Base-by-base conservation (phyloP, 2,113 vertebrate species). In the Origma solitaria region DNA sequence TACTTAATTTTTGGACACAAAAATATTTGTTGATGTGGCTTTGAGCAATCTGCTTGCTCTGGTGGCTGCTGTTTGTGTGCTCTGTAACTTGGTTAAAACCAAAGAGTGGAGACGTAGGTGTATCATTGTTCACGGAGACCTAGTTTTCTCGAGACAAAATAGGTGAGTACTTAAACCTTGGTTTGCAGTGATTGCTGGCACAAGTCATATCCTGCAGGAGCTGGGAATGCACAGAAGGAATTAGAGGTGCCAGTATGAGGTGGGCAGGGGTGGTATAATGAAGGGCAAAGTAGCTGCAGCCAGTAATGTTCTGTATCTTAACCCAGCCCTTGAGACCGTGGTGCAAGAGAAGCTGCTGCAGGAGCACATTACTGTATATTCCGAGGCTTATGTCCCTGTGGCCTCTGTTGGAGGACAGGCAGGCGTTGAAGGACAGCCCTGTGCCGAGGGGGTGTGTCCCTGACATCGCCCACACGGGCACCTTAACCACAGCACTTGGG, bases 401-500 rank as follows among this genome's bases (percentile, higher is more conserved):
- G 51, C 27, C 58, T 44, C 30, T 78, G 51, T 1, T 3, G 2
- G 54, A 38, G 58, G 57, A 17, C 35, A 15, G 49, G 15, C 2
- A 1, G 21, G 50, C 1, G 2, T 51, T 40, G 84, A 44, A 91
- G 92, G 82, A 30, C 84, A 79, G 65, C 38, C 33, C 51, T 66
- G 45, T 7, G 10, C 78, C 0, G 0, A 38, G 51, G 35, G 25
- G 19, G 2, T 18, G 45, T 4, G 3, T 42, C 42, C 24, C 22
- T 3, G 31, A 2, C 8, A 3, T 15, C 0, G 4, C 47, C 35
- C 27, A 2, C 3, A 1, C 33, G 10, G 27, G 20, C 37, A 5
- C 23, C 44, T 33, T 21, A 27, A 4, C 19, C 38, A 13, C 58
- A 28, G 47, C 3, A 2, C n/a, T 19, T 8, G 77, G 53, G n/a